Base-by-base conservation (phyloP, 2,113 vertebrate species). In the Trogon melanurus region DNA sequence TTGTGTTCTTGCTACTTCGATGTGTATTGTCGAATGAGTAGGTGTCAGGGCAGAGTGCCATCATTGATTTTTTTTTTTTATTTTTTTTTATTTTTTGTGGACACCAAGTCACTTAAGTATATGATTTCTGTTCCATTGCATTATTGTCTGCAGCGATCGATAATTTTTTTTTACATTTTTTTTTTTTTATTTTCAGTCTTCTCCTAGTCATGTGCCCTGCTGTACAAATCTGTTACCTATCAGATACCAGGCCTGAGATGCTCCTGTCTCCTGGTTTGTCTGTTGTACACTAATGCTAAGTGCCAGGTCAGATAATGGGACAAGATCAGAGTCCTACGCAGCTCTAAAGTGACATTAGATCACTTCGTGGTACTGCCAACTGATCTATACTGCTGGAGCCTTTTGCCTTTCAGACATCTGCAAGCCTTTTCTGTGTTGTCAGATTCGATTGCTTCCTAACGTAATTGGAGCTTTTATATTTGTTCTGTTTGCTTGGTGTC, bases 391-490 rank as follows among this genome's bases (percentile, higher is more conserved):
- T 70, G 47, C 53, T 72, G 70, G 36, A 72, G 17, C 11, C 73
- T 79, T 45, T 50, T 78, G 32, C 56, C 47, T 76, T 30, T 58
- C 57, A 62, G 44, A 50, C 18, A 54, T 30, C 45, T 79, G 20
- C 41, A 17, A 78, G 53, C 41, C 10, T 45, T 73, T 72, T 36
- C 51, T 70, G 15, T 79, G 29, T 30, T 53, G 76, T 56, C 48
- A 25, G 18, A 21, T 72, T 83, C 6, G 5, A 70, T 64, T 66
- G 66, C 75, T 88, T 44, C 30, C 11, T 19, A 45, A 78, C 0
- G 0, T 23, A 66, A 67, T 13, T 0, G 0, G 44, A 79, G n/a
- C 45, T 85, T 61, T 70, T 58, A 88, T 29, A 57, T 53, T 80
- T 65, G 21, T 74, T 41, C 44, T 41, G 20, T 45, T 79, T 81